Percentiles rank a stretch among this genome's conserved stretches.
Evolutionary conservation across 2,888 invertebrate species (phyloP).

Genomic region (Ophion ventricosus): DNA sequence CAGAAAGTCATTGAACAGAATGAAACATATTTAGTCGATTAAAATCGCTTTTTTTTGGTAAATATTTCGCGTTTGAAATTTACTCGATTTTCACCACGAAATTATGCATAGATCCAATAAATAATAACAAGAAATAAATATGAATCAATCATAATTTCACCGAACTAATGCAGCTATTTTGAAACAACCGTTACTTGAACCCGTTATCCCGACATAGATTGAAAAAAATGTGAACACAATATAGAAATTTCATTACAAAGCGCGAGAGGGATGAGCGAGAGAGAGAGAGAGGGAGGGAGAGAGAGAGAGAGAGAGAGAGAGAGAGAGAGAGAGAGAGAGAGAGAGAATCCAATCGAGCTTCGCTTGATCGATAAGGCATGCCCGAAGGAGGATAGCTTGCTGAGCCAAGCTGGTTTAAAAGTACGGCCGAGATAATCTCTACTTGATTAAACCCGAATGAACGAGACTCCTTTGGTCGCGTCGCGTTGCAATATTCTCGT

Average conservation of each 20-base stretch:
- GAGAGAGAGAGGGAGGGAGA: too few species aligned
- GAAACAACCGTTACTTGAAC: too few species aligned
- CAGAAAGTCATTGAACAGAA: too few species aligned
- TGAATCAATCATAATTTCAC: not conserved
- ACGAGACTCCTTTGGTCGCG: conserved; percentile 21
- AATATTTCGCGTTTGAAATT: too few species aligned
- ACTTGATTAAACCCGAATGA: conserved; percentile 51
- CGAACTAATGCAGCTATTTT: not conserved
- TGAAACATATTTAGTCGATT: too few species aligned
- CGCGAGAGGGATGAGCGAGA: not conserved
- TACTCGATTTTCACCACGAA: too few species aligned
- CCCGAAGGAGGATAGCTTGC: conserved; percentile 36
- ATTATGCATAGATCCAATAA: too few species aligned
- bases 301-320: not conserved
- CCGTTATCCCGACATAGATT: too few species aligned
- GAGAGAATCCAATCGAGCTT: conserved; percentile 23
- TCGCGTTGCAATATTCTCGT: conserved; percentile 35
- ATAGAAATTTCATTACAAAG: conserved; percentile 22
- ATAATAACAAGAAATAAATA: not conserved
- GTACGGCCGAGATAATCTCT: conserved; percentile 51
- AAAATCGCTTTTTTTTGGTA: too few species aligned
- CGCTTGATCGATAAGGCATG: conserved; percentile 43
- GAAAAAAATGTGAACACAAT: conserved; percentile 19
- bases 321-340: not conserved
- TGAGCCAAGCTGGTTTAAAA: conserved; percentile 53